Evolutionary conservation across 2,797 vertebrate genomes (phyloP), one percentile per base, ranked within the genome.

Genomic region (Sitta carolinensis): DNA sequence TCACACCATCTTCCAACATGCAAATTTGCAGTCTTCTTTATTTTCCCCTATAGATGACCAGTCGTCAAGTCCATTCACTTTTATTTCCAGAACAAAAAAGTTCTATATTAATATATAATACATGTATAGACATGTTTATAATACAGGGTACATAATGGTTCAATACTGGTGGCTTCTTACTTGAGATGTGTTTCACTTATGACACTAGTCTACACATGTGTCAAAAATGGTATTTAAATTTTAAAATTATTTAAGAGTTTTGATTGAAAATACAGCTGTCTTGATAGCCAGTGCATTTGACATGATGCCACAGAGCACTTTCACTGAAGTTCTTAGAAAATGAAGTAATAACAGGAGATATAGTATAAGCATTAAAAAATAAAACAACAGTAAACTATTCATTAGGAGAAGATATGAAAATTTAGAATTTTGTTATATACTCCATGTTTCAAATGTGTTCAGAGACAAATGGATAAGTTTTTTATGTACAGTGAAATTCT

Each of bases 121-220:
- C 8, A 25, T 20, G 7, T 19, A 42, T 14, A 48, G 32, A 27
- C 2, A 27, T 11, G 6, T 21, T 7, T 52, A 14, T 38, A 66
- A 67, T 50, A 19, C 5, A 43, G 5, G 14, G 6, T 29, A 32
- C 3, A 7, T 73, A 72, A 52, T 16, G 25, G 13, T 42, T 76
- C 16, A 29, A 2, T 38, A 32, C 7, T 23, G 2, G 7, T 32
- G n/a, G 5, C 3, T 57, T 79, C 17, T 7, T 2, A 0, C 36
- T 38, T 74, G 23, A 45, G 55, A n/a, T 11, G 7, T 38, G 5
- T 23, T 59, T 86, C 26, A 38, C 5, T 51, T 67, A 40, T 6
- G 5, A 12, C 55, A 13, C n/a, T 38, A 40, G 30, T 18, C 20
- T 26, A 47, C 7, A 36, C 2, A 26, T 2, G 7, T 22, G 6